Evolutionary conservation across 92 coral and sea anemone genomes (phyloP).

Genomic region (Phymanthus crucifer): DNA sequence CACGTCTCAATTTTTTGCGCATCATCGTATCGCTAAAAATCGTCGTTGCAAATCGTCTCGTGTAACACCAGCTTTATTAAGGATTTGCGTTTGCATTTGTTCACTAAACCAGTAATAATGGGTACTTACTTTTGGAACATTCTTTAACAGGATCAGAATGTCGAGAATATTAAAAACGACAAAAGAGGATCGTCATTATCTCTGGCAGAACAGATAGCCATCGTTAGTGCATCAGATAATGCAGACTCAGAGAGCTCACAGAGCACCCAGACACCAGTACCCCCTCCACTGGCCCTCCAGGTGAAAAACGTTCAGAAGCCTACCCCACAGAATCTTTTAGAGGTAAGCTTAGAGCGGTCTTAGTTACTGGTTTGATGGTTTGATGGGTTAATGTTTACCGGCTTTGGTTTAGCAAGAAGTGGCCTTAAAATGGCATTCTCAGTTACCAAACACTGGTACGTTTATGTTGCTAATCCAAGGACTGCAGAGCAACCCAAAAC

Average conservation of each 20-base stretch:
- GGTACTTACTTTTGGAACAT: not conserved
- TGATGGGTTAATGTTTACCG: too few relatives aligned
- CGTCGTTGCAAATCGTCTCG: too few relatives aligned
- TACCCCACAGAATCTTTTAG: slow-evolving; percentile 75
- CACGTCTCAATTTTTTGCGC: too few relatives aligned
- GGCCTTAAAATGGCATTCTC: too few relatives aligned
- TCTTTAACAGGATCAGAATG: not conserved
- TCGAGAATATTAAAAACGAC: not conserved
- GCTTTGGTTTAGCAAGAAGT: too few relatives aligned
- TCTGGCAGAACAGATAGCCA: slow-evolving; percentile 28
- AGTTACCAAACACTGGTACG: too few relatives aligned
- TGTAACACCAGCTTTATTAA: too few relatives aligned
- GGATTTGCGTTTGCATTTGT: too few relatives aligned
- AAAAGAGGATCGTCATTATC: not conserved
- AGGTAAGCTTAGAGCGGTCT: slow-evolving; percentile 10
- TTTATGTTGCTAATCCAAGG: too few relatives aligned
- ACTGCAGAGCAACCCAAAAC: too few relatives aligned
- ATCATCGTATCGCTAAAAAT: too few relatives aligned
- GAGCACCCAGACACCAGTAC: slow-evolving; percentile 81
- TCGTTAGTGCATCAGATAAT: slow-evolving; percentile 8
- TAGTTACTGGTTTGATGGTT: not conserved
- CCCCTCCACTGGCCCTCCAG: slow-evolving; percentile 84
- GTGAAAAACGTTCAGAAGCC: slow-evolving; percentile 71
- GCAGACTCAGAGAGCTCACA: slow-evolving; percentile 69
- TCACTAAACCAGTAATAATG: not conserved